phyloP scores from a whole-genome alignment of 2,888 invertebrate species.

The Melanophora roralis region DNA sequence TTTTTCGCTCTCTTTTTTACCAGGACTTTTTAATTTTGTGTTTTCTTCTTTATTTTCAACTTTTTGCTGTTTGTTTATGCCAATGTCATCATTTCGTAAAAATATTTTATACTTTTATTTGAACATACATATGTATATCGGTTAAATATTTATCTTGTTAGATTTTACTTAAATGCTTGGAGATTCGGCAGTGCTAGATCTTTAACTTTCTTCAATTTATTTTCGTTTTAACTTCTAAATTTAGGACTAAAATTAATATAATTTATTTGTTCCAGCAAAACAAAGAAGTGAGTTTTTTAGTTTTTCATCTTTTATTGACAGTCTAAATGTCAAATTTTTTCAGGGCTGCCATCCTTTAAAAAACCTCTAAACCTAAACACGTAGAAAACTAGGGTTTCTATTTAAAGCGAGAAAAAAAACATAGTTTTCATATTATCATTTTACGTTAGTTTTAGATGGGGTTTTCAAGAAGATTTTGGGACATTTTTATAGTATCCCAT shows the following conservation, averaged over 20 bases:
- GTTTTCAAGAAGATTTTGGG: no score
- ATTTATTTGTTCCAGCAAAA: slow-evolving; percentile 49
- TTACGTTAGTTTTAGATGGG: no score
- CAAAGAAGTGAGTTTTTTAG: slow-evolving; percentile 40
- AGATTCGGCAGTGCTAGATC: slow-evolving; percentile 52
- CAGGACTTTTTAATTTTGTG: not conserved
- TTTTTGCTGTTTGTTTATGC: slow-evolving; percentile 15
- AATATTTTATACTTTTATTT: slow-evolving; percentile 5
- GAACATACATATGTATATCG: no score
- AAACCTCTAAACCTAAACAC: not conserved
- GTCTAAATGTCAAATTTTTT: slow-evolving; percentile 28
- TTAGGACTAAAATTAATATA: not conserved
- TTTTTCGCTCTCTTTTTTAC: not conserved
- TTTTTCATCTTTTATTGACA: slow-evolving; percentile 20
- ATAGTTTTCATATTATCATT: no score
- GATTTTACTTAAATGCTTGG: slow-evolving; percentile 43
- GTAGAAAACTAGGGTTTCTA: not conserved
- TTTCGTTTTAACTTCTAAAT: slow-evolving; percentile 22
- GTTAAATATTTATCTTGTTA: not conserved
- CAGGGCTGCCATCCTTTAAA: slow-evolving; percentile 31
- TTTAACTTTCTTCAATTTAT: slow-evolving; percentile 2
- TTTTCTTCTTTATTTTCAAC: not conserved
- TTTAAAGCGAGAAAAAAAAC: not conserved
- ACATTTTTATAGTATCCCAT: no score
- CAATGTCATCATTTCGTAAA: slow-evolving; percentile 53